Percentiles rank a stretch among this genome's conserved stretches.
Evolutionary conservation across 2,888 invertebrate species (phyloP).

Genomic region (Pegoplata infirma): DNA sequence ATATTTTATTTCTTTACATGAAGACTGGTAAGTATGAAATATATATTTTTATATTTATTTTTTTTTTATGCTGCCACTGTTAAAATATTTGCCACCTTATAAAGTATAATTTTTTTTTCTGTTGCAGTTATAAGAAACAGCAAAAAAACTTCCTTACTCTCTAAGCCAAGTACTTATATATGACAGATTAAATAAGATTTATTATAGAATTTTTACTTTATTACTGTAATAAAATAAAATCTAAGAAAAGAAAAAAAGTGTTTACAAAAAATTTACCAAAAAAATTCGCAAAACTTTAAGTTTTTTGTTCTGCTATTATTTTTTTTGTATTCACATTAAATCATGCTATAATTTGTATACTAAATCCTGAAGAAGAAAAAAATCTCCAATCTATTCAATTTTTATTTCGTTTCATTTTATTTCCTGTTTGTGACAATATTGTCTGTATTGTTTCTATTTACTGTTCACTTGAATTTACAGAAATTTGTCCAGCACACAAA

Average conservation of each 20-base stretch:
- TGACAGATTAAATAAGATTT: slow-evolving; percentile 54
- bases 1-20: too few species aligned
- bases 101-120: too few species aligned
- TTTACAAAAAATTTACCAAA: neutral
- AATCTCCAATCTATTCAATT: too few species aligned
- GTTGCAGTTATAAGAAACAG: neutral
- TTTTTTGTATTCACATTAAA: neutral
- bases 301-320: too few species aligned
- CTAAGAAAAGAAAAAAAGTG: too few species aligned
- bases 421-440: neutral
- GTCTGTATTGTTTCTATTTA: slow-evolving; percentile 1
- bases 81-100: neutral
- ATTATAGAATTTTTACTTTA: slow-evolving; percentile 21
- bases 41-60: too few species aligned
- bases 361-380: neutral
- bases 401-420: too few species aligned
- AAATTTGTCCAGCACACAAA: neutral
- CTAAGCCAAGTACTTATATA: slow-evolving; percentile 31
- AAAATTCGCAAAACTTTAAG: too few species aligned
- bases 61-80: too few species aligned
- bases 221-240: slow-evolving; percentile 14
- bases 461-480: neutral
- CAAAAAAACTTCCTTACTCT: slow-evolving; percentile 6
- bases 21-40: too few species aligned
- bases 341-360: neutral